Base-by-base conservation (phyloP, 2,797 vertebrate species). In the Alca torda region DNA sequence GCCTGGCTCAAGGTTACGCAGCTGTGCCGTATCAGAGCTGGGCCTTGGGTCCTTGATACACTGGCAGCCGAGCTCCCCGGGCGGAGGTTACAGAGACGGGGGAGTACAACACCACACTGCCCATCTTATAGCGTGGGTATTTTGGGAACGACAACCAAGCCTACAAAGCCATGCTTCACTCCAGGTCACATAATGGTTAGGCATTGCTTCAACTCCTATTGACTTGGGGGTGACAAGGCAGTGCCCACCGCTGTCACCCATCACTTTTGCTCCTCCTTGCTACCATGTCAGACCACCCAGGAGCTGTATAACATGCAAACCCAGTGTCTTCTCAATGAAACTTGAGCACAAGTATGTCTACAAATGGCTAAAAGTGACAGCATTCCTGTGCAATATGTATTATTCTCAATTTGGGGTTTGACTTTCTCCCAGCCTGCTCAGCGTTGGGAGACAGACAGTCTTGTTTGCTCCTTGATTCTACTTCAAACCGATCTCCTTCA, bases 371-470 rank as follows among this genome's bases (percentile, higher is more conserved):
- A 24, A 63, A 79, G 43, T 3, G 23, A 31, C 16, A 16, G 11
- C 10, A 24, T 76, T 67, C 74, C 45, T 45, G 15, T 53, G 9
- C 9, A 78, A 23, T 18, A 9, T 1, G 9, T 33, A 39, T 57
- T 60, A 54, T 19, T 79, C 26, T 73, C 45, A 41, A 0, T 41
- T n/a, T 65, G 13, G 63, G 16, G 18, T 3, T 24, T 76, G 56
- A 60, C 43, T 60, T 82, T 83, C 56, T 56, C 70, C n/a, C 78
- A 82, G 16, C 35, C n/a, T 70, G 21, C 59, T 79, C 59, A 72
- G 57, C 1, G 3, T 1, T 0, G 0, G 45, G 18, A 87, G 23
- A 64, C 13, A 54, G 0, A 1, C 0, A 35, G 15, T 51, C 20
- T 63, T 56, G 21, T 56, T 79, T 87, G 23, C 46, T 82, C 20